A percentile compares a stretch with the other conserved stretches of the same genome.
Evolutionary conservation across 2,113 vertebrate genomes (phyloP).

Genomic region (Leptocoma aspasia): DNA sequence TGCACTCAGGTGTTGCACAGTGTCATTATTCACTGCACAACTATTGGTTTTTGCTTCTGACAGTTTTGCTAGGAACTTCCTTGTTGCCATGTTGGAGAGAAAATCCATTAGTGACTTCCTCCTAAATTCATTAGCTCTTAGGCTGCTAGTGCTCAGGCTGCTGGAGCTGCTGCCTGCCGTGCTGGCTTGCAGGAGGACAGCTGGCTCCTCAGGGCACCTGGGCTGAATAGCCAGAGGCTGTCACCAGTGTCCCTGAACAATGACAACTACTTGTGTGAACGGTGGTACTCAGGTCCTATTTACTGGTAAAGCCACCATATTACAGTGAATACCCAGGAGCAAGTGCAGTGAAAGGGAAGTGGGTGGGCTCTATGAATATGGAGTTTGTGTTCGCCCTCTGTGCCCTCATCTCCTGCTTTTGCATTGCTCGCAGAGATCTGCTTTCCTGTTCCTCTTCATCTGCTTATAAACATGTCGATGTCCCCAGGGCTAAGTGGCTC

Average conservation of each 20-base stretch:
- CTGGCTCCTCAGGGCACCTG: background rate
- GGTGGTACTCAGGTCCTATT: background rate
- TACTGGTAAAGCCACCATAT: background rate
- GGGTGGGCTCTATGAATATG: background rate
- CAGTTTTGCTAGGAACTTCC: background rate
- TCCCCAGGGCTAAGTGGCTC: background rate
- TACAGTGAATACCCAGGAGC: background rate
- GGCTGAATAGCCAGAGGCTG: background rate
- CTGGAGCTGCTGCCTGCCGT: background rate
- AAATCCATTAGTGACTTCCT: background rate
- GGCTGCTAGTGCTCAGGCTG: background rate
- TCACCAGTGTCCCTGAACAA: background rate
- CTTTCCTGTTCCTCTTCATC: background rate
- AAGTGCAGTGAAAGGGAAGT: background rate
- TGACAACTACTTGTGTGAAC: background rate
- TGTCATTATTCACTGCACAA: background rate
- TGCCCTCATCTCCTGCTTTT: background rate
- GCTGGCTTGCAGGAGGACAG: background rate
- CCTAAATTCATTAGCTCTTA: background rate
- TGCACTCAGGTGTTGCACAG: background rate
- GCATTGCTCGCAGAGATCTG: background rate
- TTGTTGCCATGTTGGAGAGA: background rate
- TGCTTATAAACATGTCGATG: background rate
- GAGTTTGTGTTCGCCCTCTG: background rate
- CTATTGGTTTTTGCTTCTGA: background rate